Base-by-base conservation (phyloP, 1,140 invertebrate genomes). In the Hyposmocoma kahamanoa region DNA sequence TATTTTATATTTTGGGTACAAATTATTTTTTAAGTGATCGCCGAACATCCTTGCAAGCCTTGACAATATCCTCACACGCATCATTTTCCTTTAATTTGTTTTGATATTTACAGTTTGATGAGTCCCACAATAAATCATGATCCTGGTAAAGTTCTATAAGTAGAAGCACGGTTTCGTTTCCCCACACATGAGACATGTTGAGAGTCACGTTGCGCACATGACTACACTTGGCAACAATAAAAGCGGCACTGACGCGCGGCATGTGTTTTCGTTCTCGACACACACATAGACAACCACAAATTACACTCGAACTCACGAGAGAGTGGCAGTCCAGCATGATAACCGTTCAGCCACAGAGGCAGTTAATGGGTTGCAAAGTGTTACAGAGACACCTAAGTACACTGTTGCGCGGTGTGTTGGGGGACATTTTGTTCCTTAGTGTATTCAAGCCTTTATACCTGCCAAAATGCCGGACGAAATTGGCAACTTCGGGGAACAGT, bases 141-240 rank as follows among this genome's bases (percentile, higher is more conserved):
- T n/a, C n/a, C n/a, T n/a, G n/a, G n/a, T n/a, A n/a, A n/a, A n/a
- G n/a, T n/a, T n/a, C n/a, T n/a, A n/a, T n/a, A n/a, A n/a, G n/a
- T n/a, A n/a, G n/a, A n/a, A n/a, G 46, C 17, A 47, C 34, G 10
- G 46, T 47, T 22, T 47, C 34, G 15, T 47, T 49, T 49, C 38
- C 38, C 36, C 47, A 49, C 34, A 49, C 21, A 41, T 41, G 4
- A 28, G 47, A 24, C 36, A 49, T 49, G 18, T 41, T 49, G 20
- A 41, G 47, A 30, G 47, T 13, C 47, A 49, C 22, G 24, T 49
- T 42, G 47, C 38, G 36, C 18, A 47, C 44, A 21, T 20, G 44
- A 32, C 44, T 17, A 47, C 44, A 47, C 44, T 34, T 20, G 30
- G 28, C 21, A 32, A 47, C 44, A 47, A 47, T 5, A 18, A 18